These are phyloP conservation scores for Thunnus maccoyii DNA, from an alignment of 2,113 vertebrate genomes.

Conservation along the genomic window DNA sequence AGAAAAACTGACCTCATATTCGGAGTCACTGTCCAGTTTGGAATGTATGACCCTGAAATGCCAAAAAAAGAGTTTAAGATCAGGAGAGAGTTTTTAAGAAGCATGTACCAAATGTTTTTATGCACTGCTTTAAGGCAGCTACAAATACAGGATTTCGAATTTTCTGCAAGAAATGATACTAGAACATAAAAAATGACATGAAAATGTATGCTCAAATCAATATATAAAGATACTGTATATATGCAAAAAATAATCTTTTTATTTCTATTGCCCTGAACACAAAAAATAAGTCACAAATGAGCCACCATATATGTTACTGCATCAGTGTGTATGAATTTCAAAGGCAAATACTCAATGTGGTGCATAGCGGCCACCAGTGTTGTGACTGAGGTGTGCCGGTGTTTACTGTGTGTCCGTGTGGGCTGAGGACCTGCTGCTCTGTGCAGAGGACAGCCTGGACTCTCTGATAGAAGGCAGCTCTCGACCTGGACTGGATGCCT, in stretches of 20 bases:
- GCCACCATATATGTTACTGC: background rate
- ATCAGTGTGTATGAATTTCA: background rate
- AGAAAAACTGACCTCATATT: constrained; percentile 75
- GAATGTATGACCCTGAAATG: constrained; percentile 55
- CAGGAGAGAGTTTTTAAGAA: background rate
- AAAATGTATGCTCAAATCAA: background rate
- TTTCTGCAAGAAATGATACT: background rate
- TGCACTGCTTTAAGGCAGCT: no score
- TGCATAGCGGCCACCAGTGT: background rate
- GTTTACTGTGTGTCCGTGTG: constrained; percentile 56
- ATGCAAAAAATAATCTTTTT: no score
- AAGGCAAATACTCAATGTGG: background rate
- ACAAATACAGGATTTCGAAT: background rate
- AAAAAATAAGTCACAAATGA: no score
- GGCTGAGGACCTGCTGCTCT: constrained; percentile 7
- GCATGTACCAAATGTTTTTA: no score
- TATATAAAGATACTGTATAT: no score
- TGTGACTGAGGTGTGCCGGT: background rate
- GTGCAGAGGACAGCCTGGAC: constrained; percentile 26
- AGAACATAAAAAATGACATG: background rate
- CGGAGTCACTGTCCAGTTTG: constrained; percentile 61
- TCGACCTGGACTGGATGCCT: constrained; percentile 16
- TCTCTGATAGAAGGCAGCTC: constrained; percentile 51
- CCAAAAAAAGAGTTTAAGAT: background rate
- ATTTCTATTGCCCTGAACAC: no score